These are phyloP conservation scores for Glaucopsyche alexis DNA, from an alignment of 2,888 invertebrate genomes.

Conservation along the genomic window DNA sequence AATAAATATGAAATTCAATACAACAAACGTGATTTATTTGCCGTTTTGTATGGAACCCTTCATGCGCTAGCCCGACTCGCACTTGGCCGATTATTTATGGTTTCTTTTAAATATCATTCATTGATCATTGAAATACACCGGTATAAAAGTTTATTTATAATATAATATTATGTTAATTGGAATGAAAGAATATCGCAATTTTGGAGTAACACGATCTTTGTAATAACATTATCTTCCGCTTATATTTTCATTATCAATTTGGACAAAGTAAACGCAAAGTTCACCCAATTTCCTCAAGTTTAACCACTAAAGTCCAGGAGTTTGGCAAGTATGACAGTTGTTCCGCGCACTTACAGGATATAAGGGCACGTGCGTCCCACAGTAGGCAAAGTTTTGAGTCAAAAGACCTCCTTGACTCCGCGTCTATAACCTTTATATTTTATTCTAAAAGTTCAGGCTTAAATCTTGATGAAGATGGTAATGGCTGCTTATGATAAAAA, in stretches of 20 bases:
- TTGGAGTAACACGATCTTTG: no score
- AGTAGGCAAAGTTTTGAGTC: not conserved
- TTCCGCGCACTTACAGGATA: not conserved
- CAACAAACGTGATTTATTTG: no score
- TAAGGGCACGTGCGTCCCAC: not conserved
- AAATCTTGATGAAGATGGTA: not conserved
- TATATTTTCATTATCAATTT: not conserved
- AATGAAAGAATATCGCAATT: no score
- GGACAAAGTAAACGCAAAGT: not conserved
- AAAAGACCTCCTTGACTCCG: not conserved
- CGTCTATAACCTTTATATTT: not conserved
- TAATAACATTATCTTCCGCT: no score
- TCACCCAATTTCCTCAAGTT: not conserved
- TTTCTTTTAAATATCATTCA: no score
- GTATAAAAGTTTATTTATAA: no score
- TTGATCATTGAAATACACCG: no score
- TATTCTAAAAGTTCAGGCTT: not conserved
- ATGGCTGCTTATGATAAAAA: not conserved
- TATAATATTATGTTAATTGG: no score
- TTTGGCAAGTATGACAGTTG: conserved; percentile 9
- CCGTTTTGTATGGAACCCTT: no score
- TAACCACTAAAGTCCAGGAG: not conserved
- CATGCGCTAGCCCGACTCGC: no score
- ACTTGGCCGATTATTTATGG: no score
- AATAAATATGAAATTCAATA: no score